Conservation (phyloP, 92 coral and sea anemone species). For the Heteractis magnifica region DNA sequence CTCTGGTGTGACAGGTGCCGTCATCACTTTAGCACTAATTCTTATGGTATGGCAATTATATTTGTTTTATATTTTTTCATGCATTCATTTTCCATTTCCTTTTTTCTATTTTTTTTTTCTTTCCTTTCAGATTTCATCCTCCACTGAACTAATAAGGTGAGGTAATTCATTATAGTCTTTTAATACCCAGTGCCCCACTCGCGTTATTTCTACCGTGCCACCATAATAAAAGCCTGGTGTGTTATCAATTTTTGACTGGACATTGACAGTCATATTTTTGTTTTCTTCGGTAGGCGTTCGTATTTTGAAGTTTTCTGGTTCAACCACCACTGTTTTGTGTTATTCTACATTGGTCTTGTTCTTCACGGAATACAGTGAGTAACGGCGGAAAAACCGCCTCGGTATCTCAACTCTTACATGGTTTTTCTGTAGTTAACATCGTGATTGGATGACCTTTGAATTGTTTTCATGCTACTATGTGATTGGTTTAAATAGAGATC, state of each 20-base stretch:
- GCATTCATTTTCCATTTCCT: neutral
- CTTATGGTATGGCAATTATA: constrained; percentile 64
- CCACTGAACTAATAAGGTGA: constrained; percentile 89
- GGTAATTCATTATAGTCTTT: too few relatives aligned
- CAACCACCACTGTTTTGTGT: constrained; percentile 84
- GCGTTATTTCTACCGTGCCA: too few relatives aligned
- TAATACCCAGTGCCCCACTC: too few relatives aligned
- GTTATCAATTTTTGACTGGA: neutral
- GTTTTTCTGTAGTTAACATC: neutral
- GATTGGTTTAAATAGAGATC: too few relatives aligned
- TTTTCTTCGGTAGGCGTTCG: constrained; percentile 63
- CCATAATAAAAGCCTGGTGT: neutral
- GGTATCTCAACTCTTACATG: neutral
- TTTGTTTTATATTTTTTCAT: neutral
- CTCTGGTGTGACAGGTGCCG: constrained; percentile 92
- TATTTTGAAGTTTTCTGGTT: constrained; percentile 96
- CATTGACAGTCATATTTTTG: neutral
- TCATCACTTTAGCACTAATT: constrained; percentile 77
- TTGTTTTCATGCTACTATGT: too few relatives aligned
- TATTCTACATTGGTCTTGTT: constrained; percentile 84
- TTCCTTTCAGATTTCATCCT: constrained; percentile 73
- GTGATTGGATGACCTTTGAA: too few relatives aligned
- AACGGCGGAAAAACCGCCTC: neutral
- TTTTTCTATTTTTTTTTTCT: neutral
- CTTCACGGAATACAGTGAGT: constrained; percentile 93